These are phyloP conservation scores for Chloebia gouldiae DNA, from an alignment of 2,113 vertebrate genomes.

Conservation along the genomic window DNA sequence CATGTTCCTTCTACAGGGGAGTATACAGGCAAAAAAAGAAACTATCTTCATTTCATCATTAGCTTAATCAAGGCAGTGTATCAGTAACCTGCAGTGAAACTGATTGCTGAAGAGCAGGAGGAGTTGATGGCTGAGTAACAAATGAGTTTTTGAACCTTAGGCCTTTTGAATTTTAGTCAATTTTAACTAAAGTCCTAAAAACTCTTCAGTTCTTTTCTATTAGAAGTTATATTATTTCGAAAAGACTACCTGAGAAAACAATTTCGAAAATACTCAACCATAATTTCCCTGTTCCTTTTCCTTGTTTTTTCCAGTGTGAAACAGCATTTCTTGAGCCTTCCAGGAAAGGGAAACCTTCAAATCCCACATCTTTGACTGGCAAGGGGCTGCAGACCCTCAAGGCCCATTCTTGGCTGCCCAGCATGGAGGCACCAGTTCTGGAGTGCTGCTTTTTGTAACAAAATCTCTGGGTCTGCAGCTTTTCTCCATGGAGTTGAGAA, in stretches of 20 bases:
- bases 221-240: not conserved
- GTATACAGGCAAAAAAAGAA: constrained; percentile 12
- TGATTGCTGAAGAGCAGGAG: constrained; percentile 68
- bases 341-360: not conserved
- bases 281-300: not conserved
- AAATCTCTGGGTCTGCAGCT: not conserved
- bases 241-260: not conserved
- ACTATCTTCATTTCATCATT: constrained; percentile 55
- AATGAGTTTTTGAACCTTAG: constrained; percentile 45
- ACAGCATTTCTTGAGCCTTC: not conserved
- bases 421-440: not conserved
- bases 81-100: constrained; percentile 55
- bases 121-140: constrained; percentile 3
- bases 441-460: not conserved
- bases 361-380: not conserved
- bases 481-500: not conserved
- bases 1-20: constrained; percentile 12
- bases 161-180: not conserved
- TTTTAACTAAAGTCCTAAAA: not conserved
- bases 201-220: not conserved
- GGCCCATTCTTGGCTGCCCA: not conserved
- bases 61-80: constrained; percentile 69
- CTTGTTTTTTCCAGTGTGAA: not conserved
- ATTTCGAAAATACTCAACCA: not conserved
- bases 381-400: not conserved